A percentile compares a stretch with the other conserved stretches of the same genome.
These are phyloP conservation scores for Alloplasta piceator DNA, from an alignment of 2,888 invertebrate species.

Conservation along the genomic window DNA sequence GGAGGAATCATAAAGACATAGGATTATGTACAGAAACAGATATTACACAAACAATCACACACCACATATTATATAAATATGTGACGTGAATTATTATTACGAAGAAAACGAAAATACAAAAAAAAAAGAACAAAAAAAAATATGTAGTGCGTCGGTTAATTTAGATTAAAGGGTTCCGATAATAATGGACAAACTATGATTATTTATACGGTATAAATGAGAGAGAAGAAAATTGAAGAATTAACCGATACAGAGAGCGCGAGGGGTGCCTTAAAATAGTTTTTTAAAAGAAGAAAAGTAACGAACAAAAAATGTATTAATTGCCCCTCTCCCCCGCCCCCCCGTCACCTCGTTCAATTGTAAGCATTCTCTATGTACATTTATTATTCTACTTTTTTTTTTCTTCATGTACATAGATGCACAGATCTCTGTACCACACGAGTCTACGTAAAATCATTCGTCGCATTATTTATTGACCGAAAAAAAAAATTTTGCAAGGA, in stretches of 20 bases:
- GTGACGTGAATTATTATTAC: slow-evolving; percentile 74
- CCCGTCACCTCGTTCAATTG: slow-evolving; percentile 53
- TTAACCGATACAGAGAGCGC: slow-evolving; percentile 74
- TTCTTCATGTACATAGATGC: slow-evolving; percentile 74
- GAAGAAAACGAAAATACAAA: slow-evolving; percentile 35
- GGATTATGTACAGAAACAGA: slow-evolving; percentile 81
- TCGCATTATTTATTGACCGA: slow-evolving; percentile 78
- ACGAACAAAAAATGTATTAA: slow-evolving; percentile 51
- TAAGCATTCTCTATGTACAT: slow-evolving; percentile 60
- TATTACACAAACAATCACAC: slow-evolving; percentile 72
- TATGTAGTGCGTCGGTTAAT: slow-evolving; percentile 77
- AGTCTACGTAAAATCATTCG: slow-evolving; percentile 75
- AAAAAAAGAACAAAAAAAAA: slow-evolving; percentile 50
- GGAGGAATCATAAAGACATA: slow-evolving; percentile 79
- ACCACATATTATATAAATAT: slow-evolving; percentile 78
- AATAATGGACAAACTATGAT: slow-evolving; percentile 74
- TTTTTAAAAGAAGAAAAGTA: slow-evolving; percentile 71
- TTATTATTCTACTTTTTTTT: slow-evolving; percentile 64
- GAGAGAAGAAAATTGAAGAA: slow-evolving; percentile 60
- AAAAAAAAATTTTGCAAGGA: slow-evolving; percentile 65
- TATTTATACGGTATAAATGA: slow-evolving; percentile 79
- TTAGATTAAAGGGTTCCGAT: slow-evolving; percentile 71
- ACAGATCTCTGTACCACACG: slow-evolving; percentile 57
- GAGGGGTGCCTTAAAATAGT: slow-evolving; percentile 81
- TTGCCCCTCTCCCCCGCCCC: slow-evolving; percentile 9